These are phyloP conservation scores for Acanthurus leucopareius DNA, from an alignment of 2,797 vertebrate species.

Conservation along the genomic window DNA sequence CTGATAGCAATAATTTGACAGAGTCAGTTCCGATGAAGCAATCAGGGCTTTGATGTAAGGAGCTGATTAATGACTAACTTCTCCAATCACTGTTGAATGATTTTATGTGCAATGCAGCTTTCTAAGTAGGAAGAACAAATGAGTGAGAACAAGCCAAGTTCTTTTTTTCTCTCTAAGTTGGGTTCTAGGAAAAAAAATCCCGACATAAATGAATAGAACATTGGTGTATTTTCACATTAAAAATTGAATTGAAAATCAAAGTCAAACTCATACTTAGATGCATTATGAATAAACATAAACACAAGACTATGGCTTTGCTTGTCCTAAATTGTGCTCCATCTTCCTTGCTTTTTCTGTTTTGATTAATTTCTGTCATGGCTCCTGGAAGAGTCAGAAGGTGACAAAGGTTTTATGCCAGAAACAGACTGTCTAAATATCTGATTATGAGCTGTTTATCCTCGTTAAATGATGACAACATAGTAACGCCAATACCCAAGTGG, in stretches of 20 bases:
- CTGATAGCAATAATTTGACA: constrained; percentile 72
- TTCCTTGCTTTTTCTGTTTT: constrained; percentile 21
- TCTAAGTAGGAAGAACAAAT: constrained; percentile 37
- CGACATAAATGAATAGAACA: not conserved
- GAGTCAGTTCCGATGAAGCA: constrained; percentile 63
- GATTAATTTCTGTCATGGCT: constrained; percentile 17
- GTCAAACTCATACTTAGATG: constrained; percentile 7
- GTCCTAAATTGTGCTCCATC: constrained; percentile 12
- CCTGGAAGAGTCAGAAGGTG: constrained; percentile 58
- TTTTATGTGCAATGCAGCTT: constrained; percentile 54
- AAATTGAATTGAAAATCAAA: constrained; percentile 21
- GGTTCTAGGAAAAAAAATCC: constrained; percentile 8
- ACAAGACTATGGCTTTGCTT: not conserved
- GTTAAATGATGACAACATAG: constrained; percentile 84
- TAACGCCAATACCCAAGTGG: constrained; percentile 80
- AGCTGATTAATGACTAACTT: constrained; percentile 65
- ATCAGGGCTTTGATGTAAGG: constrained; percentile 67
- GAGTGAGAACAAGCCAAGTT: constrained; percentile 23
- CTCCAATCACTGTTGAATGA: constrained; percentile 42
- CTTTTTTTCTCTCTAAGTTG: constrained; percentile 7
- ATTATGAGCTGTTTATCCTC: constrained; percentile 85
- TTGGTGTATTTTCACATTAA: not conserved
- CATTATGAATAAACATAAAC: constrained; percentile 37
- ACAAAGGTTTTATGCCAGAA: constrained; percentile 72
- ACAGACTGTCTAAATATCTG: constrained; percentile 81